These are phyloP conservation scores for Armadillidium nasatum DNA, from an alignment of 1,140 invertebrate species.

Conservation along the genomic window DNA sequence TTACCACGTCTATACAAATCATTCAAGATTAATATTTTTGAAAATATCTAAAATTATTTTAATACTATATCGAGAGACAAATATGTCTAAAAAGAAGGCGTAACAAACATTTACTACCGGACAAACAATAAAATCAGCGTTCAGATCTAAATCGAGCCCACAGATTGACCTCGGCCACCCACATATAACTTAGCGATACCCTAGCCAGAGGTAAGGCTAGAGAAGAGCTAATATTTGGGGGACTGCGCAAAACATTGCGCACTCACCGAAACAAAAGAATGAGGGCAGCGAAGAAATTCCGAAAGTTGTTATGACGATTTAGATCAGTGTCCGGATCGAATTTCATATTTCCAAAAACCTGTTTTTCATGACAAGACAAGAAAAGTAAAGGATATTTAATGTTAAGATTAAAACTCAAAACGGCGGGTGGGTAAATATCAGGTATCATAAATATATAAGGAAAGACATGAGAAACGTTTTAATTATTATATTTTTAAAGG, in stretches of 20 bases:
- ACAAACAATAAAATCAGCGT: conserved; percentile 38
- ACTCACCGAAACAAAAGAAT: conserved; percentile 93
- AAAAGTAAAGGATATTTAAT: conserved; percentile 26
- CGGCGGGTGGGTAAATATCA: conserved; percentile 13
- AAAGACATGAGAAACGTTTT: not conserved
- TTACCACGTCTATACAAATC: not conserved
- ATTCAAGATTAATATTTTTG: no score
- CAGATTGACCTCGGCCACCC: not conserved
- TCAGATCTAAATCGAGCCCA: conserved; percentile 30
- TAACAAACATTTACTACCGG: conserved; percentile 29
- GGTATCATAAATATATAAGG: not conserved
- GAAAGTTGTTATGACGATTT: conserved; percentile 96
- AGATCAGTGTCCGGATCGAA: conserved; percentile 80
- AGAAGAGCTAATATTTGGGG: not conserved
- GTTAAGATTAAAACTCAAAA: conserved; percentile 14
- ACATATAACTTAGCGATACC: not conserved
- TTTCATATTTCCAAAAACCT: conserved; percentile 91
- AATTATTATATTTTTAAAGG: not conserved
- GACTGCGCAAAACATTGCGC: conserved; percentile 28
- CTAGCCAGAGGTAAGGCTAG: conserved; percentile 24
- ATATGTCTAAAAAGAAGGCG: conserved; percentile 9
- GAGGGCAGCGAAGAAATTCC: conserved; percentile 86
- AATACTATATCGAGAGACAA: no score
- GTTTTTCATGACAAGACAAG: conserved; percentile 28
- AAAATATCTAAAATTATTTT: no score